Conservation (phyloP, 2,113 vertebrate genomes). For the Misgurnus anguillicaudatus region DNA sequence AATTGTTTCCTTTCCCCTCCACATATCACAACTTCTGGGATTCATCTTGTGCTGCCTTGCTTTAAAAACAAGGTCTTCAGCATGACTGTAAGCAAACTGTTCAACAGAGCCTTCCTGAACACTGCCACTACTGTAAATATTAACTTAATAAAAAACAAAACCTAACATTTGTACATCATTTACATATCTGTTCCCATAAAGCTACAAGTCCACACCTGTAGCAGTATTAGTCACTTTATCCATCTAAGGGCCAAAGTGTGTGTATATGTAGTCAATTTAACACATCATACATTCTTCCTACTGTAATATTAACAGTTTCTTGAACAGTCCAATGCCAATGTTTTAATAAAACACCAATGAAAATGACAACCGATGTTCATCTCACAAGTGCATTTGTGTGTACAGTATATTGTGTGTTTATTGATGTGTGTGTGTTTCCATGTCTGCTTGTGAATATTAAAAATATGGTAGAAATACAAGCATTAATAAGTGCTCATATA, state of each 20-base stretch:
- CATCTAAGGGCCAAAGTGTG: constrained; percentile 17
- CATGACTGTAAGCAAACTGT: constrained; percentile 8
- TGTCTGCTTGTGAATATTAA: constrained; percentile 21
- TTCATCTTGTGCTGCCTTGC: constrained; percentile 17
- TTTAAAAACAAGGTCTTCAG: constrained; percentile 18
- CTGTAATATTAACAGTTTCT: background rate
- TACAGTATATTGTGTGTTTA: background rate
- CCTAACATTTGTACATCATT: constrained; percentile 60
- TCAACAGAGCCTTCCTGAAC: constrained; percentile 30
- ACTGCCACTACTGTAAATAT: constrained; percentile 41
- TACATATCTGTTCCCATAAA: constrained; percentile 59
- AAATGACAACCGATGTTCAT: background rate
- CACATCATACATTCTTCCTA: constrained; percentile 29
- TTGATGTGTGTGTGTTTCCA: background rate
- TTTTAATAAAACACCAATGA: background rate
- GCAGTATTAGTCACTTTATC: constrained; percentile 46
- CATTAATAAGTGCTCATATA: constrained; percentile 55
- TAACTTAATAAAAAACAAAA: constrained; percentile 53
- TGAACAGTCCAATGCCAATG: background rate
- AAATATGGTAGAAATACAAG: constrained; percentile 32
- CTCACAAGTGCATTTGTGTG: background rate
- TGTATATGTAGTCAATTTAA: constrained; percentile 5
- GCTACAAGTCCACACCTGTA: constrained; percentile 54
- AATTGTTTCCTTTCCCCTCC: constrained; percentile 33
- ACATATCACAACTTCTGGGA: constrained; percentile 23